Conservation (phyloP, 2,888 invertebrate genomes). For the Phortica okadai region DNA sequence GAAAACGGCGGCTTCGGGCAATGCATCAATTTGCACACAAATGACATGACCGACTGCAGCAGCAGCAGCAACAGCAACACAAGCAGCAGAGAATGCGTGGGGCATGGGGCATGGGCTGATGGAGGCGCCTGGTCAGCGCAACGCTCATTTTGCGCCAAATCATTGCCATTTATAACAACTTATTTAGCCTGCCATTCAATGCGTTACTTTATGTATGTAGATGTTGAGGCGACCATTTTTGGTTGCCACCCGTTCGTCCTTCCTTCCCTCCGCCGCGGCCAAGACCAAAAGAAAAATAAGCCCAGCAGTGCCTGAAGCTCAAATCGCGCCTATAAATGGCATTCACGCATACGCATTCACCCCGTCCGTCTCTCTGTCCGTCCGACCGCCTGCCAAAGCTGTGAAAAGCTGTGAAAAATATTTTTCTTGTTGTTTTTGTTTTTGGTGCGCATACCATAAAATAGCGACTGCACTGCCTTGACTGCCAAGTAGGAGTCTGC, state of each 20-base stretch:
- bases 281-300: not conserved
- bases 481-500: slow-evolving; percentile 8
- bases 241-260: not conserved
- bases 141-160: slow-evolving; percentile 38
- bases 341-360: not conserved
- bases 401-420: not conserved
- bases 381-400: not conserved
- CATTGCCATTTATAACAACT: slow-evolving; percentile 51
- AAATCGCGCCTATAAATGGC: slow-evolving; percentile 7
- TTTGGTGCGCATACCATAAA: not conserved
- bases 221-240: slow-evolving; percentile 15
- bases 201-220: not conserved
- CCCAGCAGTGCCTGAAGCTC: not conserved
- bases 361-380: not conserved
- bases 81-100: too few relatives aligned
- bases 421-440: not conserved
- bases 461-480: slow-evolving; percentile 12
- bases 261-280: too few relatives aligned
- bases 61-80: not conserved
- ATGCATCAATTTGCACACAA: slow-evolving; percentile 21
- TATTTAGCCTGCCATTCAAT: slow-evolving; percentile 34
- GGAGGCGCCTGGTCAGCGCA: not conserved
- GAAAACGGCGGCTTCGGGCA: slow-evolving; percentile 7
- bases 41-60: not conserved
- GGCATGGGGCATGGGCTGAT: not conserved